A percentile compares a stretch with the other conserved stretches of the same genome.
phyloP scores from a whole-genome alignment of 2,113 vertebrate species.

The Malaclemys terrapin region DNA sequence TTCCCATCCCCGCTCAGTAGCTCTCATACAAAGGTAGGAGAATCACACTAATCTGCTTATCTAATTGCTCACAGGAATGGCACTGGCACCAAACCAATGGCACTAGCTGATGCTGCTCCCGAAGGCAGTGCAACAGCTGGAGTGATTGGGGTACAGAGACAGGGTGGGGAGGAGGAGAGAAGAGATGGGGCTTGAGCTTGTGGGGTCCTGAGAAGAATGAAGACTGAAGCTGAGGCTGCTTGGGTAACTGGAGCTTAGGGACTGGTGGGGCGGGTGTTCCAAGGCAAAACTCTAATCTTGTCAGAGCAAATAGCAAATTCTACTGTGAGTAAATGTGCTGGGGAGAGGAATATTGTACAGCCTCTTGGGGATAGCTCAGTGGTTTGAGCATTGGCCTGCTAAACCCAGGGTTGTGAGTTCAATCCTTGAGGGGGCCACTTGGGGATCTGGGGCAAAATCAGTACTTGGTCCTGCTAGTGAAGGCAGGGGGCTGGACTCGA shows the following conservation, averaged over 20 bases:
- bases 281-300: background rate
- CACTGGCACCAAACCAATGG: slow-evolving; percentile 43
- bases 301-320: background rate
- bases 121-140: background rate
- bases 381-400: too few relatives aligned
- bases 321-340: background rate
- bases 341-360: background rate
- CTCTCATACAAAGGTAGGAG: slow-evolving; percentile 51
- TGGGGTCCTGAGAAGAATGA: background rate
- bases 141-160: background rate
- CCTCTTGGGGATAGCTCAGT: too few relatives aligned
- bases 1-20: slow-evolving; percentile 57
- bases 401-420: too few relatives aligned
- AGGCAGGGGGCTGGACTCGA: too few relatives aligned
- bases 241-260: background rate
- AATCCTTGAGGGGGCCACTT: too few relatives aligned
- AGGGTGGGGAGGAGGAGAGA: background rate
- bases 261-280: background rate
- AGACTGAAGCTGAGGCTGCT: background rate
- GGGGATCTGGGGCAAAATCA: too few relatives aligned
- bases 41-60: slow-evolving; percentile 34
- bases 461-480: too few relatives aligned
- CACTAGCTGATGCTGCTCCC: background rate
- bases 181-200: background rate
- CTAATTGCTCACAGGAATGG: background rate